phyloP scores from a whole-genome alignment of 2,888 invertebrate genomes.

The Steromphala cineraria region DNA sequence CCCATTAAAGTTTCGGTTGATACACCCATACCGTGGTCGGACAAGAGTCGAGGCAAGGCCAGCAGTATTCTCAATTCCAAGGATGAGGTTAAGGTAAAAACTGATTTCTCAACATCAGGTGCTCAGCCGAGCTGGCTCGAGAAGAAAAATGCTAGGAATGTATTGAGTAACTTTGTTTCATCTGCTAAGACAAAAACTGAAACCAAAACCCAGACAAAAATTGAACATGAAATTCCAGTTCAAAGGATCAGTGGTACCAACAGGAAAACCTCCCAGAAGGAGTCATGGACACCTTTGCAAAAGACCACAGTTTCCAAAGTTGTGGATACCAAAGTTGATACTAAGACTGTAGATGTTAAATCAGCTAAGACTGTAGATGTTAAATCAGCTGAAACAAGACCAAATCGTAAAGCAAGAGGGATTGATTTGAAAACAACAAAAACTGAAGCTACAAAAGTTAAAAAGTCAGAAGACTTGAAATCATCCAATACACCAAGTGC shows the following conservation, averaged over 20 bases:
- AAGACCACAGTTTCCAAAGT: background rate
- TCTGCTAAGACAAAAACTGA: background rate
- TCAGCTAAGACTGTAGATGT: slow-evolving; percentile 9
- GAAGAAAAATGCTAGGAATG: slow-evolving; percentile 22
- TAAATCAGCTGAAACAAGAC: background rate
- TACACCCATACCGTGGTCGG: slow-evolving; percentile 11
- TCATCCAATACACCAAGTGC: background rate
- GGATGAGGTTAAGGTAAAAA: background rate
- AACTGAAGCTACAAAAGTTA: background rate
- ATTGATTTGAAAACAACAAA: background rate
- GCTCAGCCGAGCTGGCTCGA: slow-evolving; percentile 12
- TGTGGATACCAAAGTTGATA: background rate
- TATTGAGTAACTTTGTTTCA: slow-evolving; percentile 9
- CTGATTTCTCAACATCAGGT: background rate
- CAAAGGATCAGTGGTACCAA: slow-evolving; percentile 7
- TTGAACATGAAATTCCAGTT: slow-evolving; percentile 7
- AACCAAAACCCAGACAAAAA: background rate
- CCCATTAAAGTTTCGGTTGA: background rate
- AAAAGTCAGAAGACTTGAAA: background rate
- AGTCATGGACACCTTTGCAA: background rate
- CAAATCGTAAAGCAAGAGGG: background rate
- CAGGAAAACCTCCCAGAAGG: background rate
- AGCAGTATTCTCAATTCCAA: background rate
- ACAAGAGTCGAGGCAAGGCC: background rate
- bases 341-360: slow-evolving; percentile 6